Evolutionary conservation across 1,140 invertebrate species (phyloP), one percentile per base, ranked within the genome.

Genomic region (Diachasmimorpha longicaudata): DNA sequence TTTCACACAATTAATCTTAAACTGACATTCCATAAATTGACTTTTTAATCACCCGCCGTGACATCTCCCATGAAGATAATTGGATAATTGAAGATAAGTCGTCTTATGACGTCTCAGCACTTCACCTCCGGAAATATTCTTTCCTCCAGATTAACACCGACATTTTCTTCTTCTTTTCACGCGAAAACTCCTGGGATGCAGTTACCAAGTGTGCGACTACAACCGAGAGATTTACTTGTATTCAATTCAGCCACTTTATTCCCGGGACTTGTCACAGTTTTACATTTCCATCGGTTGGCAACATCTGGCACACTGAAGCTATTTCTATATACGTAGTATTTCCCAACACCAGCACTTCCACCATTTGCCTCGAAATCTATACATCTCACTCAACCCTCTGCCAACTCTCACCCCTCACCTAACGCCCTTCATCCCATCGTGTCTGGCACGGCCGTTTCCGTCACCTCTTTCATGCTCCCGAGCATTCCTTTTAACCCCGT

Each of bases 161-260:
- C 52, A 58, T 58, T 58, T 58, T 58, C 52, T 58, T 21, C 21
- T 16, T 16, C 16, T 66, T 14, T 66, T 66, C 25, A 14, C 46
- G 46, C 70, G 76, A 75, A 78, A 74, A 79, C 76, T 75, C 76
- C 75, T 70, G 75, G 44, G 70, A 4, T 13, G 23, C 25, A 25
- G 21, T 66, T 66, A 25, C 63, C 23, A 31, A 66, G 63, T 66
- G 25, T 8, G 11, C 63, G 23, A 46, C 44, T 76, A 80, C 78
- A 77, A 78, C 79, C 79, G 77, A 72, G 79, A 84, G 85, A 87
- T 87, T 87, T 86, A 85, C 80, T 87, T 87, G 86, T 88, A 87
- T 88, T 88, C 85, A 85, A 86, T 88, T 86, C 86, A 86, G 84
- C 84, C 82, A 86, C 86, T 88, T 87, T 86, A 88, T 88, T 87